phyloP scores from a whole-genome alignment of 2,797 vertebrate genomes.

The Paedocypris micromegethes region DNA sequence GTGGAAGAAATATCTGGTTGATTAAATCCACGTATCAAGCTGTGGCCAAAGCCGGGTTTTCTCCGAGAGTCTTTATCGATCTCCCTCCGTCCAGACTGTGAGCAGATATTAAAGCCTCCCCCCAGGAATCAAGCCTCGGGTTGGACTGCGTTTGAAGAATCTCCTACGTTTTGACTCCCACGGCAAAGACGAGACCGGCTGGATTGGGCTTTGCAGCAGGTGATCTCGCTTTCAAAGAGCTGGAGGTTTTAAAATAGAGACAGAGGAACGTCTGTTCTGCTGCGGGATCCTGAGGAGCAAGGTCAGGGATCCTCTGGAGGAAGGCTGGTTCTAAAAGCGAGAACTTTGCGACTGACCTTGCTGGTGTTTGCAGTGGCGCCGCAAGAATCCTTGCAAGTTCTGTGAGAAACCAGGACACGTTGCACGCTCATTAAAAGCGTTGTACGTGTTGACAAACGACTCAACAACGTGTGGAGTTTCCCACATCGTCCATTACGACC shows the following conservation, averaged over 20 bases:
- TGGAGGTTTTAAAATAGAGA: constrained; percentile 35
- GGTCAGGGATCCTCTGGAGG: constrained; percentile 23
- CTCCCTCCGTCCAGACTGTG: constrained; percentile 8
- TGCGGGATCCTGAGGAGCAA: constrained; percentile 16
- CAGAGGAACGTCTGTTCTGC: constrained; percentile 14
- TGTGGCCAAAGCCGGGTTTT: constrained; percentile 22
- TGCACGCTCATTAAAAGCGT: too few species aligned
- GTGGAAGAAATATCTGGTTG: neutral
- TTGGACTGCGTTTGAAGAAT: constrained; percentile 29
- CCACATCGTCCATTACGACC: too few species aligned
- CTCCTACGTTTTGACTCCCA: constrained; percentile 15
- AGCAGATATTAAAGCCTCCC: constrained; percentile 7
- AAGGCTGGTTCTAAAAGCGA: neutral
- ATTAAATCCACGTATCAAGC: constrained; percentile 4
- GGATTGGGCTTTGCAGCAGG: constrained; percentile 30
- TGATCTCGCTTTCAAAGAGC: constrained; percentile 25
- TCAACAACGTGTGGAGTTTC: too few species aligned
- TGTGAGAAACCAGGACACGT: too few species aligned
- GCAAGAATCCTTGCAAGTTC: too few species aligned
- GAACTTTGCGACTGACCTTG: too few species aligned
- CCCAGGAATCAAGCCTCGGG: constrained; percentile 14
- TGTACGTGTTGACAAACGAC: too few species aligned
- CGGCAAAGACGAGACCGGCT: neutral
- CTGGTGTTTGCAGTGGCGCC: too few species aligned
- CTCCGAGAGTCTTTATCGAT: constrained; percentile 22